Evolutionary conservation across 2,888 invertebrate species (phyloP), one percentile per base, ranked within the genome.

Genomic region (Heliconius ismenius): DNA sequence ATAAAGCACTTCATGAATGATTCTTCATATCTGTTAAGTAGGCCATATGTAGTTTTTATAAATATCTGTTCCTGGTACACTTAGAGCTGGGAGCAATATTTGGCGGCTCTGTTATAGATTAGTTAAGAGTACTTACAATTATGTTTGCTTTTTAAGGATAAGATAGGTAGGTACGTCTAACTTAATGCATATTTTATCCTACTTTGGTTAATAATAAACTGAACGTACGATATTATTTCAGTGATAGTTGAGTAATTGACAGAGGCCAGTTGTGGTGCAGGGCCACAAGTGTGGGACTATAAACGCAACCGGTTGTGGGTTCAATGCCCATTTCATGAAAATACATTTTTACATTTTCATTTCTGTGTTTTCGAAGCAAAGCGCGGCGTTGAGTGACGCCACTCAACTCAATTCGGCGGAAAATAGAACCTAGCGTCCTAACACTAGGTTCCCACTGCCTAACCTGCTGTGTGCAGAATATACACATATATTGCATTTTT

Each of bases 11-110:
- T 58, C 58, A 58, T 67, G 63, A 54, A 79, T 81, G 79, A 39
- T 79, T 76, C 39, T 60, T 73, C 79, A 84, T 32, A 70, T 36
- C 67, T 43, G 89, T 89, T 90, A 90, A 86, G 83, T 79, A 83
- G 83, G 86, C 87, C 91, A 89, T 85, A 88, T 90, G 89, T 89
- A 89, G 88, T 90, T 92, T 91, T 91, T 90, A 87, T 86, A 80
- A 76, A 76, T 72, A 78, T 86, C 90, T 91, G 92, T 92, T 91
- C 89, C 85, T 83, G 86, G 86, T 83, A 78, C 82, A 81, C 81
- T 85, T 83, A 86, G 86, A 85, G 86, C 85, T 86, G 72, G 81
- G 85, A 80, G 81, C 76, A 75, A 81, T 86, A 84, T 85, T 86
- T 87, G 86, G 87, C 88, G 87, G 86, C 87, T 87, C 84, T 82